These are phyloP conservation scores for Tachina grossa DNA, from an alignment of 2,888 invertebrate species.

Conservation along the genomic window DNA sequence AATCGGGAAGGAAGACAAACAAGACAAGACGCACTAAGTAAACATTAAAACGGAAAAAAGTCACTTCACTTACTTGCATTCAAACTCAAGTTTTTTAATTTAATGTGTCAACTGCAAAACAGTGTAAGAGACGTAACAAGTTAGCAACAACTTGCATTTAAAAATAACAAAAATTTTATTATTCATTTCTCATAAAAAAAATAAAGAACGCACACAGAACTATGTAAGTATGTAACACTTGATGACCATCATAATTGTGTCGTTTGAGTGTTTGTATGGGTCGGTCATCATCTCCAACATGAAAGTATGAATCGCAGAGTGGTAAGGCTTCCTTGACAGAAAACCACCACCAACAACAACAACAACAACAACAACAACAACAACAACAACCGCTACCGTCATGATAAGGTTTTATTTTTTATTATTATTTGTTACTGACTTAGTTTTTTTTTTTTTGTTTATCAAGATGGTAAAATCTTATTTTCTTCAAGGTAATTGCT, in stretches of 20 bases:
- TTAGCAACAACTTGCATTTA: constrained; percentile 24
- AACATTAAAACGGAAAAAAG: constrained; percentile 44
- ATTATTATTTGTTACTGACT: constrained; percentile 25
- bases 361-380: constrained; percentile 6
- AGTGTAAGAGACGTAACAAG: constrained; percentile 35
- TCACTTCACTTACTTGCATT: background rate
- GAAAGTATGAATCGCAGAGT: constrained; percentile 50
- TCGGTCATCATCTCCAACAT: constrained; percentile 46
- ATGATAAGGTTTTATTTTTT: constrained; percentile 27
- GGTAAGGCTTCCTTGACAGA: constrained; percentile 54
- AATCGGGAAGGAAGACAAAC: constrained; percentile 10
- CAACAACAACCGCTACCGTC: constrained; percentile 44
- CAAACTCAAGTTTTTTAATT: constrained; percentile 13
- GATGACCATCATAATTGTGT: constrained; percentile 65
- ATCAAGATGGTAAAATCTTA: constrained; percentile 69
- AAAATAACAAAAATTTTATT: constrained; percentile 23
- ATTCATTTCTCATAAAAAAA: constrained; percentile 20
- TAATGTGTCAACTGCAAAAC: constrained; percentile 43
- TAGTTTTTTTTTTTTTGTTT: constrained; percentile 65
- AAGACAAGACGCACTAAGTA: background rate
- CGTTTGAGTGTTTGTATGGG: constrained; percentile 10
- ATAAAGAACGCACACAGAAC: background rate
- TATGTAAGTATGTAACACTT: constrained; percentile 36
- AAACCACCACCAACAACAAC: constrained; percentile 44
- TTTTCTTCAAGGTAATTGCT: constrained; percentile 63